Base-by-base conservation (phyloP, 2,113 vertebrate species). In the Coptodon rendalli region DNA sequence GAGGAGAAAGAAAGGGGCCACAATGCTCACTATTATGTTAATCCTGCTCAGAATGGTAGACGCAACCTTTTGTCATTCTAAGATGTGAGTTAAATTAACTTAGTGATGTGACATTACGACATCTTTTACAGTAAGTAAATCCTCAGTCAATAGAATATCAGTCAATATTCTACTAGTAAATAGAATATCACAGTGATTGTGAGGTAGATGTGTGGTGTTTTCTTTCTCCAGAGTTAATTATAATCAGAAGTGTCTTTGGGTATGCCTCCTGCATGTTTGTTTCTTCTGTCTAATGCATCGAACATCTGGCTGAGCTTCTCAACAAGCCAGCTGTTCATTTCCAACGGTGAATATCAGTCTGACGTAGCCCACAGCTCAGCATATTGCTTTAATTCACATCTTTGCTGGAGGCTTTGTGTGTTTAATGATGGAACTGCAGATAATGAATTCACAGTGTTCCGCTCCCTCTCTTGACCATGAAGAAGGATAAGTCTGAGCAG, bases 271-370 rank as follows among this genome's bases (percentile, higher is more conserved):
- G 80, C 53, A 6, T 85, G 91, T 93, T 86, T 91, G 71, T 89
- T 91, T 89, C 56, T 86, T 66, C 54, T 57, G 52, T 86, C 31
- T 89, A 34, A 88, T 57, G 56, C n/a, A 9, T 53, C 1, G 50
- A 93, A 90, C 93, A 92, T 90, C 91, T 92, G 93, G 86, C 87
- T 76, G 89, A 87, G 91, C 53, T 73, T 79, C 87, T 88, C 90
- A 82, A 86, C 81, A 73, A 89, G 88, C 91, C 94, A 93, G 93
- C 90, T 94, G 94, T 93, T 93, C 11, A 56, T 93, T 85, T 91
- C 83, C 85, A 68, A 59, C 81, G 31, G 86, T 73, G 85, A 81
- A 24, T 87, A 83, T 90, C 86, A 85, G 82, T 89, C 85, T 88
- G 85, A 86, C 48, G 11, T 52, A 38, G 89, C 88, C 81, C 80